A percentile compares a stretch with the other conserved stretches of the same genome.
Evolutionary conservation across 2,888 invertebrate species (phyloP).

Genomic region (Lasioglossum lativentre): DNA sequence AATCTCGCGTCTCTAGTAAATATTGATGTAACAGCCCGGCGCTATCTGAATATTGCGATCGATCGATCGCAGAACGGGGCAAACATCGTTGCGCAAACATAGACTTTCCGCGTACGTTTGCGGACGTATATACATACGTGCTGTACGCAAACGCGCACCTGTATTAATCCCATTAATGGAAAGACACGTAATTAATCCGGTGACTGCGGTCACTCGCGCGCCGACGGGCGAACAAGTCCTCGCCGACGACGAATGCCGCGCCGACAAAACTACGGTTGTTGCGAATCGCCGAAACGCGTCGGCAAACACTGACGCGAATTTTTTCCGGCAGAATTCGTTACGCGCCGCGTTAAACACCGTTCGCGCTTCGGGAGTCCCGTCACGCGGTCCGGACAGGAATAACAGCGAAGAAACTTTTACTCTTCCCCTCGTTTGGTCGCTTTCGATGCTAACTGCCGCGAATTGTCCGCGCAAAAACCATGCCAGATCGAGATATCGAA

Average conservation of each 20-base stretch:
- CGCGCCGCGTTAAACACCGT: background rate
- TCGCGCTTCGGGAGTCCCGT: background rate
- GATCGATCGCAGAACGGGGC: constrained; percentile 60
- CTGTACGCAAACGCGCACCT: constrained; percentile 5
- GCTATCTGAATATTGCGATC: constrained; percentile 65
- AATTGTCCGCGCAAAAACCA: background rate
- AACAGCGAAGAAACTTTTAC: constrained; percentile 3
- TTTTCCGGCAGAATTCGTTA: background rate
- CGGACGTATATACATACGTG: background rate
- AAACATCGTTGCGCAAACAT: constrained; percentile 64
- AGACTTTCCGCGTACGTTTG: constrained; percentile 42
- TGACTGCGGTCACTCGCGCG: constrained; percentile 47
- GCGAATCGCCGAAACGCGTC: constrained; percentile 10
- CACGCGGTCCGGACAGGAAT: background rate
- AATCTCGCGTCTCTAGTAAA: constrained; percentile 64
- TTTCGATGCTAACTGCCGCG: background rate
- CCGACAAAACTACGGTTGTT: constrained; percentile 1
- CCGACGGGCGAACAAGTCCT: constrained; percentile 20
- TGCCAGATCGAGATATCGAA: background rate
- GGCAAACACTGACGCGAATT: background rate
- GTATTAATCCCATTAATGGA: constrained; percentile 68
- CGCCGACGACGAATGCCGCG: background rate
- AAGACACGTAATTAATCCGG: constrained; percentile 68
- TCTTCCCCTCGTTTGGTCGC: background rate
- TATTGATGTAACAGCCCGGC: constrained; percentile 64